Evolutionary conservation across 2,797 vertebrate genomes (phyloP).

Genomic region (Calcarius lapponicus): DNA sequence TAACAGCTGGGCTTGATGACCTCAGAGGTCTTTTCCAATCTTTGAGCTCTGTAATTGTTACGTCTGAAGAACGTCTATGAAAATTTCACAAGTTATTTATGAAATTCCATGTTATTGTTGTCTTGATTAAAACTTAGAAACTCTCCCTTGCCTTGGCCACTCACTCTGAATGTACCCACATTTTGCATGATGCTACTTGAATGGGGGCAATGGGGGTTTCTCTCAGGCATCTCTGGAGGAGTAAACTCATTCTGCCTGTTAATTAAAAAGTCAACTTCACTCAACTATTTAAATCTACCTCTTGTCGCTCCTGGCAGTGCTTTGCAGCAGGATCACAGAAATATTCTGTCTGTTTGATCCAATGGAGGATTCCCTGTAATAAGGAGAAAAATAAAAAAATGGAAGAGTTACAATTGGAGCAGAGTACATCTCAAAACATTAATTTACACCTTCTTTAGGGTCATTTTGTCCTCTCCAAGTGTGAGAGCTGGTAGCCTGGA

Average conservation of each 20-base stretch:
- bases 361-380: background rate
- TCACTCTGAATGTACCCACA: background rate
- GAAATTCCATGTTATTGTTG: background rate
- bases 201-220: background rate
- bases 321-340: background rate
- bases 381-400: background rate
- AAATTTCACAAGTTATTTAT: background rate
- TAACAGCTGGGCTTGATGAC: background rate
- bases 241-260: background rate
- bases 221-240: background rate
- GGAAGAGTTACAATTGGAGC: background rate
- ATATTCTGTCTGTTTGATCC: background rate
- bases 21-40: background rate
- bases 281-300: background rate
- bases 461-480: background rate
- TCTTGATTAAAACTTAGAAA: background rate
- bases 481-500: background rate
- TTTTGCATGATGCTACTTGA: background rate
- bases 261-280: background rate
- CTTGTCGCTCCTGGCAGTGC: background rate
- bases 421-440: background rate
- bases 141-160: background rate
- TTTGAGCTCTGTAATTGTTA: background rate
- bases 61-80: background rate
- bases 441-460: background rate